Conservation (phyloP, 2,888 invertebrate species). For the Deroplatys truncata region DNA sequence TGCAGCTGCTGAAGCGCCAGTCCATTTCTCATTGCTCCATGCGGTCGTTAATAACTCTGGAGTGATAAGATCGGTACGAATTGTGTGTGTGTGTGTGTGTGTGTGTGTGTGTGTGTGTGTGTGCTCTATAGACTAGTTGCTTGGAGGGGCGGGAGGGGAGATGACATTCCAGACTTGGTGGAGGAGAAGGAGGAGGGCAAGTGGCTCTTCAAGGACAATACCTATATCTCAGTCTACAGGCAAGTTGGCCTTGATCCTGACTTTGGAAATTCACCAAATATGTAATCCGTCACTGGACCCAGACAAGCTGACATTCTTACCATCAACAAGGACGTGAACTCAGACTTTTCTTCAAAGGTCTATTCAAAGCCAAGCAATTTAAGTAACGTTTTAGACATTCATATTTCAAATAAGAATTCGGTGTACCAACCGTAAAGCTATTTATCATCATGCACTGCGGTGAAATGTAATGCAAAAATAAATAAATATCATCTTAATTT, state of each 20-base stretch:
- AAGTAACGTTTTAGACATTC: too few relatives aligned
- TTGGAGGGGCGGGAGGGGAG: background rate
- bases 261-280: background rate
- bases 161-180: background rate
- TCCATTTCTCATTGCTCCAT: background rate
- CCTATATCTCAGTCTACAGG: background rate
- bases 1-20: background rate
- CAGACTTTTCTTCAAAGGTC: too few relatives aligned
- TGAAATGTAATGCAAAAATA: too few relatives aligned
- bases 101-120: too few relatives aligned
- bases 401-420: too few relatives aligned
- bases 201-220: background rate
- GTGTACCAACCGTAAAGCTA: too few relatives aligned
- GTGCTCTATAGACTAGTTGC: background rate
- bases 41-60: background rate
- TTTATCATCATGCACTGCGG: too few relatives aligned
- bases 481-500: too few relatives aligned
- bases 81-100: background rate
- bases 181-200: background rate
- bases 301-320: too few relatives aligned
- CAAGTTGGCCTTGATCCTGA: background rate
- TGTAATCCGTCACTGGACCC: background rate
- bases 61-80: background rate
- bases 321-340: too few relatives aligned
- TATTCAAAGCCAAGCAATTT: too few relatives aligned